phyloP scores from a whole-genome alignment of 2,113 vertebrate species.

The Rhineura floridana region DNA sequence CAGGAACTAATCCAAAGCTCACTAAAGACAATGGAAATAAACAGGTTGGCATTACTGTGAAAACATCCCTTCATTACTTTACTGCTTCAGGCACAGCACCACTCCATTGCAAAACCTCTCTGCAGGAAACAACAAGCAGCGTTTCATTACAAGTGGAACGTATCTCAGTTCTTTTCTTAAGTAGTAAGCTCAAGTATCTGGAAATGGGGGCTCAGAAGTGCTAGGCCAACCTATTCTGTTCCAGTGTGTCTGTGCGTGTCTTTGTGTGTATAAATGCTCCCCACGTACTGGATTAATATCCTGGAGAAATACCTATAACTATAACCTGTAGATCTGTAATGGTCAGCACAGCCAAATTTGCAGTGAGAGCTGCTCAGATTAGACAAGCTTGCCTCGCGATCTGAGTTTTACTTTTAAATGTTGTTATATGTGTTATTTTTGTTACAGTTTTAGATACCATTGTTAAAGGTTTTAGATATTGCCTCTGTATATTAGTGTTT shows the following conservation, averaged over 20 bases:
- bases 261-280: too few relatives aligned
- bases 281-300: too few relatives aligned
- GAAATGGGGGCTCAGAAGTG: not conserved
- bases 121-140: not conserved
- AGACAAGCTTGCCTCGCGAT: too few relatives aligned
- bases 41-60: slow-evolving; percentile 45
- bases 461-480: too few relatives aligned
- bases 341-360: too few relatives aligned
- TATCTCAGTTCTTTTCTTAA: not conserved
- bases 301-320: too few relatives aligned
- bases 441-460: too few relatives aligned
- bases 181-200: slow-evolving; percentile 16
- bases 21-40: slow-evolving; percentile 32
- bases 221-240: not conserved
- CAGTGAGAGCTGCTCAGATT: too few relatives aligned
- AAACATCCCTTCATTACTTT: slow-evolving; percentile 23
- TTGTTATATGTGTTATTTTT: too few relatives aligned
- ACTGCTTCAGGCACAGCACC: slow-evolving; percentile 21
- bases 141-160: not conserved
- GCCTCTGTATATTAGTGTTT: too few relatives aligned
- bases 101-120: not conserved
- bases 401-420: too few relatives aligned
- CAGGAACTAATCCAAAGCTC: slow-evolving; percentile 22
- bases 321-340: too few relatives aligned
- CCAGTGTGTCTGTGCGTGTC: not conserved